phyloP scores from a whole-genome alignment of 2,113 vertebrate species.

The Rhabdornis inornatus region DNA sequence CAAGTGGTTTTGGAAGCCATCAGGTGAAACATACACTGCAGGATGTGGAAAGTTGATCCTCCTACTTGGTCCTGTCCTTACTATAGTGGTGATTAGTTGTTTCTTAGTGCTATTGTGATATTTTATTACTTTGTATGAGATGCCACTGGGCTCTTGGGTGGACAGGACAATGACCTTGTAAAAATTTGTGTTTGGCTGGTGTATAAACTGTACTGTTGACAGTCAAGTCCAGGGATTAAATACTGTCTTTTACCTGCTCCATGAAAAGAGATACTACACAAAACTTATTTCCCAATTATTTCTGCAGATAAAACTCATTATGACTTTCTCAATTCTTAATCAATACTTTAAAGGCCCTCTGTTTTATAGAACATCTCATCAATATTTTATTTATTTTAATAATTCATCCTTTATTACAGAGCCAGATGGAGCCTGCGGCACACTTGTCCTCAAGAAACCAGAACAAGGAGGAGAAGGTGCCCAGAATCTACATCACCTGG shows the following conservation, averaged over 20 bases:
- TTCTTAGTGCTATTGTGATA: neutral
- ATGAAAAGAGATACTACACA: neutral
- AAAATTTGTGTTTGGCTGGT: neutral
- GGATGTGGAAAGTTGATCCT: neutral
- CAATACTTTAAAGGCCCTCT: constrained; percentile 72
- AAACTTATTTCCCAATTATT: constrained; percentile 49
- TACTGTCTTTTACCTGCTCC: neutral
- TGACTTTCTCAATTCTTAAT: constrained; percentile 70
- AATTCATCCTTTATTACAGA: constrained; percentile 73
- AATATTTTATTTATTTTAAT: constrained; percentile 77
- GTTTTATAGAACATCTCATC: constrained; percentile 73
- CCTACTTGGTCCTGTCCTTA: neutral
- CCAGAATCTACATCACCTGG: constrained; percentile 15
- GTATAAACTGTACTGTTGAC: neutral
- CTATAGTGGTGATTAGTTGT: neutral
- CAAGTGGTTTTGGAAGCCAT: neutral
- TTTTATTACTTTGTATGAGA: neutral
- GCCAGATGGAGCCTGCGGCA: constrained; percentile 62
- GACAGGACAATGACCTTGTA: neutral
- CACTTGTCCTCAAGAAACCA: constrained; percentile 60
- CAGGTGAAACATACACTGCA: neutral
- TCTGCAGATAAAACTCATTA: constrained; percentile 65
- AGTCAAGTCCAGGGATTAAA: neutral
- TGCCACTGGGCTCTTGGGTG: neutral
- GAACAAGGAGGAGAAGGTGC: constrained; percentile 31